A percentile compares a stretch with the other conserved stretches of the same genome.
phyloP scores from a whole-genome alignment of 2,113 vertebrate genomes.

The Himantopus leucocephalus region DNA sequence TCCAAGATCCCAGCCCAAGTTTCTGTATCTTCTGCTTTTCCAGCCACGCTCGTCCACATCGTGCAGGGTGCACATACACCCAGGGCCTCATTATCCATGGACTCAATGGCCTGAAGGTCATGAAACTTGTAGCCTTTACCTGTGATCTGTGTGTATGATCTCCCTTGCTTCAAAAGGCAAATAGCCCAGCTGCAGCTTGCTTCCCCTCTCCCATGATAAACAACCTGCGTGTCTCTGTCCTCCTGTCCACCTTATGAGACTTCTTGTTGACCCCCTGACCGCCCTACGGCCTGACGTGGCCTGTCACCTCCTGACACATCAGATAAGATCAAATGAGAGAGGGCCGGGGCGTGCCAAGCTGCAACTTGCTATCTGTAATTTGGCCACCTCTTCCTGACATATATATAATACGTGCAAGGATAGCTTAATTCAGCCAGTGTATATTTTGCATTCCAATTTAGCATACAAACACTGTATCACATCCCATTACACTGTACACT shows the following conservation, averaged over 20 bases:
- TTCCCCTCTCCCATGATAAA: not conserved
- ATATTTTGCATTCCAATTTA: not conserved
- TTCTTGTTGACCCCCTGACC: not conserved
- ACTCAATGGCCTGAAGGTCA: not conserved
- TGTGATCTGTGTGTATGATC: too few relatives aligned
- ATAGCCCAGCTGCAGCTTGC: not conserved
- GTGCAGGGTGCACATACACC: rapidly evolving
- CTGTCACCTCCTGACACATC: not conserved
- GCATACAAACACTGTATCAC: not conserved
- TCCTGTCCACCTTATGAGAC: not conserved
- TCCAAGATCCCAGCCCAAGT: not conserved
- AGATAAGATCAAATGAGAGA: not conserved
- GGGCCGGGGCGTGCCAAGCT: not conserved
- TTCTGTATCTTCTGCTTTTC: not conserved
- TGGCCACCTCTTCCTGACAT: not conserved
- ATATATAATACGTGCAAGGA: not conserved
- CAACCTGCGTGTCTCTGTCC: not conserved
- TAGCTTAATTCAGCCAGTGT: not conserved
- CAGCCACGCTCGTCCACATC: not conserved
- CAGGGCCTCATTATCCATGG: not conserved
- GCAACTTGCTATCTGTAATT: not conserved
- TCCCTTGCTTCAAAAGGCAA: not conserved
- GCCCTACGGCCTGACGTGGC: not conserved
- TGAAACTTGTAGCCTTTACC: not conserved
- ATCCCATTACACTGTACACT: not conserved